These are phyloP conservation scores for Calidris pugnax DNA, from an alignment of 2,113 vertebrate genomes.

Conservation along the genomic window DNA sequence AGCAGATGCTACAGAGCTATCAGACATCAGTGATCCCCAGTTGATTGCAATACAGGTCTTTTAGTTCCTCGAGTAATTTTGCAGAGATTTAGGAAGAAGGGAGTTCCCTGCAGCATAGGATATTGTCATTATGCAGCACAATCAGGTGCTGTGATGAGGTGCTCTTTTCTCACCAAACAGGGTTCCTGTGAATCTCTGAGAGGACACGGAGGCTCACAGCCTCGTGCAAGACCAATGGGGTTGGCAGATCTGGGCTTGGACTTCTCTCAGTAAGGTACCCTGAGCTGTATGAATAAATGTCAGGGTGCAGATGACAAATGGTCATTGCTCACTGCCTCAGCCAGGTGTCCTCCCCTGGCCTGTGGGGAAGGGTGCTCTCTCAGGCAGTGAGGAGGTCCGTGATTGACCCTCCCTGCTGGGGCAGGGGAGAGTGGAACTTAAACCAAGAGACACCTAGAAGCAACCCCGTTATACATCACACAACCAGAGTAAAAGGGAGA, in stretches of 20 bases:
- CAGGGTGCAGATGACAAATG: not conserved
- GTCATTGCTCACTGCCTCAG: not conserved
- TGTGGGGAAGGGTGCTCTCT: not conserved
- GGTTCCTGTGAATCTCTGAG: not conserved
- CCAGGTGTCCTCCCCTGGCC: not conserved
- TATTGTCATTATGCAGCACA: not conserved
- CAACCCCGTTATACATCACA: not conserved
- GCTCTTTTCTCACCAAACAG: not conserved
- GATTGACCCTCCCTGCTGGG: not conserved
- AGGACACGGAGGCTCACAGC: not conserved
- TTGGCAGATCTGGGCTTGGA: not conserved
- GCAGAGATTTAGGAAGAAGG: not conserved
- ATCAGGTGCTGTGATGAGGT: not conserved
- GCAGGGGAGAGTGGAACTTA: not conserved
- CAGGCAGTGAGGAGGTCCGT: fast-evolving
- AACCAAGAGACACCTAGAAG: not conserved
- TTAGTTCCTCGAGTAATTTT: not conserved
- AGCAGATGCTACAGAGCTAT: not conserved
- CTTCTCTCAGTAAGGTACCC: not conserved
- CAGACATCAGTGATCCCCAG: not conserved
- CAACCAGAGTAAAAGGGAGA: not conserved
- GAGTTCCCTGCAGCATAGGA: not conserved
- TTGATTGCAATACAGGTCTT: not conserved
- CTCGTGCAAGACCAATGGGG: fast-evolving
- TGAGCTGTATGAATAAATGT: not conserved